Conservation (phyloP, 2,888 invertebrate species). For the Baronia brevicornis region DNA sequence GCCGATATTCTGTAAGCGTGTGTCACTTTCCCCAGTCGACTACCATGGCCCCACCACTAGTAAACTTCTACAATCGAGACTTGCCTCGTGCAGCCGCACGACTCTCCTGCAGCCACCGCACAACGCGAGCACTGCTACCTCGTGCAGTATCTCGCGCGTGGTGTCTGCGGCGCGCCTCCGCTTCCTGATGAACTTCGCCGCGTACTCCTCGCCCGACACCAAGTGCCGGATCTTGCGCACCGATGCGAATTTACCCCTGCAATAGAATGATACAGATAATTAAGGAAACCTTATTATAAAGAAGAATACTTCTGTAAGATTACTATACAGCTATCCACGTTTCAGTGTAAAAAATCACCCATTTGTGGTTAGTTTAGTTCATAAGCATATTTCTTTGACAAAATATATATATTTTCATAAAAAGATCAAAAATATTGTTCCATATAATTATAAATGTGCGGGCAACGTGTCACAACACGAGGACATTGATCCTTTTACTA, state of each 20-base stretch:
- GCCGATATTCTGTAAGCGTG: no score
- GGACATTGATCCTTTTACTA: no score
- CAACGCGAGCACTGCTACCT: conserved; percentile 92
- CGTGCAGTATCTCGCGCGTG: conserved; percentile 92
- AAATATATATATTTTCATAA: no score
- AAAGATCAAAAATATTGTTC: no score
- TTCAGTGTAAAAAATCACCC: no score
- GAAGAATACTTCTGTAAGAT: neutral
- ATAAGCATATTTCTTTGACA: no score
- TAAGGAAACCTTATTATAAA: conserved; percentile 1
- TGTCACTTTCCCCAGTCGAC: no score
- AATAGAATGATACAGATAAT: conserved; percentile 28
- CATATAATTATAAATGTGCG: no score
- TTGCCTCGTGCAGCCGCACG: conserved; percentile 90
- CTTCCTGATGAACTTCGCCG: conserved; percentile 97
- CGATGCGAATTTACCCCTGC: conserved; percentile 98
- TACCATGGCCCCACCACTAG: no score
- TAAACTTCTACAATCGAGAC: conserved; percentile 15
- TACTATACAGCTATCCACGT: no score
- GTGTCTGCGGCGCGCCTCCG: conserved; percentile 90
- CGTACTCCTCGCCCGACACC: conserved; percentile 90
- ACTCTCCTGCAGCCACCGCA: conserved; percentile 89
- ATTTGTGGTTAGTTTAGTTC: no score
- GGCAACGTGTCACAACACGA: no score
- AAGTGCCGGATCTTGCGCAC: conserved; percentile 93